phyloP scores from a whole-genome alignment of 1,140 invertebrate genomes.

The Zaprionus camerounensis region DNA sequence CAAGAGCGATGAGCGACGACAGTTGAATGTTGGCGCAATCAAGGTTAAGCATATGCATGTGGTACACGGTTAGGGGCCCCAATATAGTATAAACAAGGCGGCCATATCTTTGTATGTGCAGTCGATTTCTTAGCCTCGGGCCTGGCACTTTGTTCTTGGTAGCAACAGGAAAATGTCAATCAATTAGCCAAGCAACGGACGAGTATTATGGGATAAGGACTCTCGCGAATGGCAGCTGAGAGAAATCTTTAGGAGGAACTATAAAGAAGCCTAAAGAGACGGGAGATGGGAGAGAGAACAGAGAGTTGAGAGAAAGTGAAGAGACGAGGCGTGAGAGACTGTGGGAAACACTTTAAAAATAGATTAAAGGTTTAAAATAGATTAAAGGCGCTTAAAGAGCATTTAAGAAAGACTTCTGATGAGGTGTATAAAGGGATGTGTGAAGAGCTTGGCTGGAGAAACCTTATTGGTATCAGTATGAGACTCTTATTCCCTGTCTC shows the following conservation, averaged over 20 bases:
- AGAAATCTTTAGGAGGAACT: background rate
- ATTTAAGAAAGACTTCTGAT: too few species aligned
- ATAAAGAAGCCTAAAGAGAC: background rate
- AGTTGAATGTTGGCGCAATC: conserved; percentile 64
- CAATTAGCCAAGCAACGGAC: conserved; percentile 56
- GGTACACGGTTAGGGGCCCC: conserved; percentile 47
- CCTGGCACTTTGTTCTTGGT: conserved; percentile 16
- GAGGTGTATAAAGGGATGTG: too few species aligned
- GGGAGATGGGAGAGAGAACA: background rate
- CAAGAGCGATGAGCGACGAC: conserved; percentile 8
- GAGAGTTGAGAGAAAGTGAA: background rate
- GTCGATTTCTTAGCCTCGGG: background rate
- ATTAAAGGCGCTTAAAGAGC: too few species aligned
- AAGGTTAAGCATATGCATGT: conserved; percentile 73
- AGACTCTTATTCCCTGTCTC: too few species aligned
- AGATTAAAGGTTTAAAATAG: too few species aligned
- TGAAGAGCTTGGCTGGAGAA: too few species aligned
- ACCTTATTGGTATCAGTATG: too few species aligned
- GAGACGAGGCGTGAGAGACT: too few species aligned
- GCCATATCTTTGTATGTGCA: background rate
- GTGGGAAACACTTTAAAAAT: too few species aligned
- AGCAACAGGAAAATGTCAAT: conserved; percentile 70
- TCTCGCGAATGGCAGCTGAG: conserved; percentile 3
- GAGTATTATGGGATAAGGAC: conserved; percentile 19
- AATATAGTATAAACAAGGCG: conserved; percentile 36